Base-by-base conservation (phyloP, 2,797 vertebrate species). In the Alcedo atthis region DNA sequence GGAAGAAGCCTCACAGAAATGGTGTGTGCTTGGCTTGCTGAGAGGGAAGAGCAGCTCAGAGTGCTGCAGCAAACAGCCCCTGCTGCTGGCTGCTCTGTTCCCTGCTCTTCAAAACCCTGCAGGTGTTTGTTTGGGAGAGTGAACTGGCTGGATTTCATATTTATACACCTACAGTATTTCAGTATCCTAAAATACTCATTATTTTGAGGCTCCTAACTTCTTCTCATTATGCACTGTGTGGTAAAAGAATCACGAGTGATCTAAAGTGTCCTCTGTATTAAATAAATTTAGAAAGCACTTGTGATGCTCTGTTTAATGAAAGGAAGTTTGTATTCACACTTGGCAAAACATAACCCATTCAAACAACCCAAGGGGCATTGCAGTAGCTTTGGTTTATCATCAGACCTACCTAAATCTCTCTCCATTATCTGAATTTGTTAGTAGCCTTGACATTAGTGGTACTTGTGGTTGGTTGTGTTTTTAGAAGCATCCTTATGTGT, bases 221-320 rank as follows among this genome's bases (percentile, higher is more conserved):
- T 43, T 87, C 25, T 58, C 20, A 49, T 90, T 40, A 40, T 79
- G 37, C 35, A 54, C 26, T 5, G 4, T 67, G 40, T 81, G 71
- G 26, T 82, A 49, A 62, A 93, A 76, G 79, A 86, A 81, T 73
- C 71, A 53, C 2, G 1, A 93, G 51, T 78, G 53, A 42, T 15
- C 69, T 66, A 0, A 64, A 83, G 45, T 53, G 9, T 76, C 88
- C 54, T 64, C 25, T 37, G 10, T 85, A 10, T 69, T 86, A 91
- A 58, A 43, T 83, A 85, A 81, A 88, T 79, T 84, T 78, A 64
- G 81, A 62, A 93, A 74, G 35, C 30, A 9, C 18, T 90, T 87
- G 67, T 68, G 79, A 54, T 77, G 43, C 35, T 83, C 15, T 92
- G 42, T 82, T 92, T 86, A 55, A 78, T 94, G 86, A 54, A 62